Evolutionary conservation across 2,797 vertebrate genomes (phyloP).

Genomic region (Crotalus adamanteus): DNA sequence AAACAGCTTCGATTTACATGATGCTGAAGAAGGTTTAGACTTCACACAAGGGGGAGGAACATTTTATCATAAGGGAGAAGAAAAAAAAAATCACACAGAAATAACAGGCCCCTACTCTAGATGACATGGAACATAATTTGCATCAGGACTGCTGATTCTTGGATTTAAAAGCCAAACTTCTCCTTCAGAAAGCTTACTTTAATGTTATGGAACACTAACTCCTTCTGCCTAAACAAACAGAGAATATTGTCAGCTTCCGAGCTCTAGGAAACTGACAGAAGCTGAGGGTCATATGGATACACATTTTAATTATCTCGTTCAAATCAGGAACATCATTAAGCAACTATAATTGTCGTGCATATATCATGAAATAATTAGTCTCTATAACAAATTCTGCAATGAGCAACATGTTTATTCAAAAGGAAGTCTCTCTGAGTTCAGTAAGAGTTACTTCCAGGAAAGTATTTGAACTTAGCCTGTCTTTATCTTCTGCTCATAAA

Average conservation of each 20-base stretch:
- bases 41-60: slow-evolving; percentile 17
- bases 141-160: slow-evolving; percentile 13
- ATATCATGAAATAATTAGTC: slow-evolving; percentile 63
- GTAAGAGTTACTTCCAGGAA: slow-evolving; percentile 20
- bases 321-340: slow-evolving; percentile 64
- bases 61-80: neutral
- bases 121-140: slow-evolving; percentile 2
- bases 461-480: neutral
- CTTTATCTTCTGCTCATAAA: neutral
- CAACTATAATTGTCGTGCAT: slow-evolving; percentile 62
- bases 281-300: slow-evolving; percentile 52
- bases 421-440: neutral
- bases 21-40: slow-evolving; percentile 24
- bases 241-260: slow-evolving; percentile 40
- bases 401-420: slow-evolving; percentile 35
- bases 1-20: slow-evolving; percentile 50
- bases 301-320: slow-evolving; percentile 69
- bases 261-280: slow-evolving; percentile 56
- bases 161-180: slow-evolving; percentile 44
- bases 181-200: slow-evolving; percentile 50
- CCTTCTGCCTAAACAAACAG: slow-evolving; percentile 64
- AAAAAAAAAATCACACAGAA: slow-evolving; percentile 11
- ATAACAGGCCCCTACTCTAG: neutral
- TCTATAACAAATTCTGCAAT: slow-evolving; percentile 59
- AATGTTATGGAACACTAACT: slow-evolving; percentile 57